phyloP scores from a whole-genome alignment of 2,113 vertebrate species.

The Oplegnathus fasciatus region DNA sequence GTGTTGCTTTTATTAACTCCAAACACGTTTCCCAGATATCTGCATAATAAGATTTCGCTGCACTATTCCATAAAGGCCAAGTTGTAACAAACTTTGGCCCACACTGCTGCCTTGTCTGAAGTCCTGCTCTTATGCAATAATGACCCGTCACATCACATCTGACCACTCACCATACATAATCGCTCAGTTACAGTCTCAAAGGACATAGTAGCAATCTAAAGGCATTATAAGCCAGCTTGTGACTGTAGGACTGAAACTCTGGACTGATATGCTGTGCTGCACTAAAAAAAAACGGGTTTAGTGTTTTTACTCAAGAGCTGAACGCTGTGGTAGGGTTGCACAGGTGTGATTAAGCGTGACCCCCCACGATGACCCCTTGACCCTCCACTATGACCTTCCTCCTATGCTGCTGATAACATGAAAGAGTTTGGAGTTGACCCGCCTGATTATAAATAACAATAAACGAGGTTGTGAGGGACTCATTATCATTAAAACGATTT shows the following conservation, averaged over 20 bases:
- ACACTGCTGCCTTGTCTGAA: conserved; percentile 21
- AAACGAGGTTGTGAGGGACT: background rate
- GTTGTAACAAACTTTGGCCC: conserved; percentile 3
- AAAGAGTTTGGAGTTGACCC: background rate
- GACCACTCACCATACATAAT: conserved; percentile 39
- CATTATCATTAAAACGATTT: background rate
- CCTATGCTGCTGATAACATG: background rate
- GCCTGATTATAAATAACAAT: background rate
- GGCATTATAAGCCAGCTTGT: background rate
- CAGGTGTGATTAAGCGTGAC: background rate
- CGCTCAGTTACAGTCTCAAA: conserved; percentile 14
- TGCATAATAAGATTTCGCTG: background rate
- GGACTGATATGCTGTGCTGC: background rate
- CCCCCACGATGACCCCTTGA: background rate
- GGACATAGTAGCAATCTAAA: conserved; percentile 1
- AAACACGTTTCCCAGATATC: conserved; percentile 26
- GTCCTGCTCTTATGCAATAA: conserved; percentile 46
- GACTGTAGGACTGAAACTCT: background rate
- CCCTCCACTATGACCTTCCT: background rate
- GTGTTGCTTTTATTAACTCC: conserved; percentile 8
- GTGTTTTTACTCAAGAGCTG: background rate
- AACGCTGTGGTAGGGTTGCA: background rate
- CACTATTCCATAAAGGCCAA: background rate
- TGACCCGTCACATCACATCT: conserved; percentile 22
- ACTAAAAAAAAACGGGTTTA: conserved; percentile 2